Evolutionary conservation across 2,797 vertebrate species (phyloP), one percentile per base, ranked within the genome.

Genomic region (Coluber constrictor): DNA sequence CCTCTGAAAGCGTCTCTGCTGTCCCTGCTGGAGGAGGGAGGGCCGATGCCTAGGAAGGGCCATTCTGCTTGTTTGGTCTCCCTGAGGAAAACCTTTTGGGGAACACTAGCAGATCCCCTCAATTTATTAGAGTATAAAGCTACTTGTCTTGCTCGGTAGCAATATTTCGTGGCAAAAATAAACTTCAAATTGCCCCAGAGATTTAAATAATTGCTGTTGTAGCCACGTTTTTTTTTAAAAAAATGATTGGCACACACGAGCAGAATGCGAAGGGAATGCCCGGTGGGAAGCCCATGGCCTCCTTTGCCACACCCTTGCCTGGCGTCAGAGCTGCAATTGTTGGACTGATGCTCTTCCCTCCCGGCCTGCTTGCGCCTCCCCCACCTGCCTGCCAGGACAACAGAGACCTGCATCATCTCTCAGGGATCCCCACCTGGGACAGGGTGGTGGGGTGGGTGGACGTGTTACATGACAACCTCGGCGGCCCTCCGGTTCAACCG

Each of bases 11-110:
- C 90, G 91, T 63, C 92, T 94, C 93, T 94, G 94, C 0, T 3
- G 79, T 95, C 70, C 87, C 92, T 90, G 88, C 0, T 0, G 88
- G 43, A n/a, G 27, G 20, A 90, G 70, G 70, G 70, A 20, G 55
- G 70, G 25, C 96, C 88, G 94, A 93, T 93, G 94, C 95, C 86
- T n/a, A 87, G 90, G 93, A 92, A 92, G 93, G 12, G 25, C 8
- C 43, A 94, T 91, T 55, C 37, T 1, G 51, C 37, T 32, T 23
- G 3, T 70, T 51, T 13, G 32, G 15, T 2, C 29, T 59, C 27
- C 32, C 23, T 9, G 25, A 25, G 8, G 4, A 43, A 63, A 37
- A 55, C 11, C 90, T 66, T 88, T 88, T 15, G 37, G 12, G 29
- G 86, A 79, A n/a, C 18, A 11, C 1, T 0, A 43, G 16, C 37